These are phyloP conservation scores for Caenorhabditis doughertyi DNA, from an alignment of 2,888 invertebrate genomes.

Conservation along the genomic window DNA sequence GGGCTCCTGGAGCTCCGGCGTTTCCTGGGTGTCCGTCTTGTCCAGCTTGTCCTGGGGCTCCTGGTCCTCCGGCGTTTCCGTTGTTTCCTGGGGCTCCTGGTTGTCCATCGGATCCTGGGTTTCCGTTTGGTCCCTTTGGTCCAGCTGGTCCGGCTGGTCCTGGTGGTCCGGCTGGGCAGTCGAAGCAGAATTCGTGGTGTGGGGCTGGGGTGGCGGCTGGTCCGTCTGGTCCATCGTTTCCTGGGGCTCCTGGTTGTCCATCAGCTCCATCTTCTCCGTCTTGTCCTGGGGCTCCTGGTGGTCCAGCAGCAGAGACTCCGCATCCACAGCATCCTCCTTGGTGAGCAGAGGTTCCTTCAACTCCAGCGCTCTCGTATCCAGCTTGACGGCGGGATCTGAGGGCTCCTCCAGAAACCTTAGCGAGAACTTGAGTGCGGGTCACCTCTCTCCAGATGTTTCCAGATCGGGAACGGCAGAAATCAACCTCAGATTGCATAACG, in stretches of 20 bases:
- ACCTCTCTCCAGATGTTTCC: constrained; percentile 74
- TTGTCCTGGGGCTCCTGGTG: constrained; percentile 72
- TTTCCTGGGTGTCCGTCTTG: constrained; percentile 47
- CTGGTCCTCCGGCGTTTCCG: constrained; percentile 70
- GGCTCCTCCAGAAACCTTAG: constrained; percentile 56
- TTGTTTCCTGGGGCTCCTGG: constrained; percentile 74
- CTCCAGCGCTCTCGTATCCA: constrained; percentile 71
- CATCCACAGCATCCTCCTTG: constrained; percentile 75
- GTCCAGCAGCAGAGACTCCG: constrained; percentile 69
- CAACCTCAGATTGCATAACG: constrained; percentile 71
- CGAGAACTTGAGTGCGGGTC: constrained; percentile 68
- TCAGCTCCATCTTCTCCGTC: constrained; percentile 74
- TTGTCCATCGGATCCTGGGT: constrained; percentile 75
- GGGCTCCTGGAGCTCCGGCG: constrained; percentile 45
- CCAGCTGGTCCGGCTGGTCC: constrained; percentile 73
- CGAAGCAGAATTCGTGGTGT: constrained; percentile 73
- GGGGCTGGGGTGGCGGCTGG: constrained; percentile 75
- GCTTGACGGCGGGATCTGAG: constrained; percentile 73
- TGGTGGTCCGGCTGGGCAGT: constrained; percentile 73
- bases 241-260: constrained; percentile 75
- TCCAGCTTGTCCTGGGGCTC: constrained; percentile 66
- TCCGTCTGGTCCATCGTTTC: constrained; percentile 77
- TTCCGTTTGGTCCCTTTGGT: constrained; percentile 79
- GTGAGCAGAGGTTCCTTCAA: constrained; percentile 65
- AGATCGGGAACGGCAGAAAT: constrained; percentile 73